A percentile compares a stretch with the other conserved stretches of the same genome.
Conservation (phyloP, 2,113 vertebrate genomes). For the Arizona elegans region DNA sequence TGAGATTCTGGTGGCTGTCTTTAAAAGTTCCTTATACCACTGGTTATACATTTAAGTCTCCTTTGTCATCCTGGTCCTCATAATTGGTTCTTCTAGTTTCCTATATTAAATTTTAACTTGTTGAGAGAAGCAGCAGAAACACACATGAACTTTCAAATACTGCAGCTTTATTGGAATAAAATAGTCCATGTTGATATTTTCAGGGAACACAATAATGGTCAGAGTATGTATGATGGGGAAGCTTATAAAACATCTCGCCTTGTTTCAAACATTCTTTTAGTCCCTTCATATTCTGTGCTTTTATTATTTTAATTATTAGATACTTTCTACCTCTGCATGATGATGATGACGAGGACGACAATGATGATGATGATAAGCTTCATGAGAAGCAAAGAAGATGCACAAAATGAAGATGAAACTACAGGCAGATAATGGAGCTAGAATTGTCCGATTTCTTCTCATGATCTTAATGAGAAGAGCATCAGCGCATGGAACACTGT, state of each 20-base stretch:
- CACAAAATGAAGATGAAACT: accelerated
- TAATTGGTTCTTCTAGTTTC: background rate
- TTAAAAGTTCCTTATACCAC: background rate
- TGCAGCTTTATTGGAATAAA: constrained; percentile 69
- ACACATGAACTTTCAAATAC: constrained; percentile 41
- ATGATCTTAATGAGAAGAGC: background rate
- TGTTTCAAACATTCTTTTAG: constrained; percentile 60
- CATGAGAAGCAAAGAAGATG: background rate
- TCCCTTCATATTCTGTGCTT: constrained; percentile 65
- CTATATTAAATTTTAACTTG: background rate
- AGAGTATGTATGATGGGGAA: background rate
- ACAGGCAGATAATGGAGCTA: background rate
- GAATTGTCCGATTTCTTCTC: background rate
- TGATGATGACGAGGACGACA: background rate
- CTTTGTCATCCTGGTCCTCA: background rate
- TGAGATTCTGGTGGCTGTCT: background rate
- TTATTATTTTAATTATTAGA: constrained; percentile 21
- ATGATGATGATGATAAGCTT: background rate
- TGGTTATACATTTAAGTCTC: background rate
- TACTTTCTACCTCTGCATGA: background rate
- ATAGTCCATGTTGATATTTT: constrained; percentile 54
- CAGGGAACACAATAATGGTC: constrained; percentile 14
- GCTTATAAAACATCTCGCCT: constrained; percentile 61
- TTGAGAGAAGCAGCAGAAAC: constrained; percentile 41
- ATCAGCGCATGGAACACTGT: background rate